These are phyloP conservation scores for Beroe ovata DNA, from an alignment of 37 sponge, comb jelly and placozoan genomes.

Conservation along the genomic window DNA sequence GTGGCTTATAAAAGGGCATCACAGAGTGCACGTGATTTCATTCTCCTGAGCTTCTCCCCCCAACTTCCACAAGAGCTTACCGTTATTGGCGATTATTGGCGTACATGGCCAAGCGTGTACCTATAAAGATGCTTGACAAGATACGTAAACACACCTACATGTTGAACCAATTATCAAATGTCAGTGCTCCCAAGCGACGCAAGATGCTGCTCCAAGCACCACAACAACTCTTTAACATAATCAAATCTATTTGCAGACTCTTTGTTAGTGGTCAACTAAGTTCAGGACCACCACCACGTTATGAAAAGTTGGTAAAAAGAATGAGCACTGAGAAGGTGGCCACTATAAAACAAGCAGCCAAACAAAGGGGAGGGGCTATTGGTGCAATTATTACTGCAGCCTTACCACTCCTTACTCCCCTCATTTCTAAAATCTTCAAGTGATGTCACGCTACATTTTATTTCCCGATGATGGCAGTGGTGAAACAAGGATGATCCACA, in stretches of 20 bases:
- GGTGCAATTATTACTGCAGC: slow-evolving; percentile 14
- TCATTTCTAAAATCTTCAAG: slow-evolving; percentile 1
- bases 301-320: not conserved
- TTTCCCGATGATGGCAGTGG: not conserved
- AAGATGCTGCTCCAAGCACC: slow-evolving; percentile 1
- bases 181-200: not conserved
- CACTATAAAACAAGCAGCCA: not conserved
- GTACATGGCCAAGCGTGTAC: slow-evolving; percentile 16
- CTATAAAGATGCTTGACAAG: not conserved
- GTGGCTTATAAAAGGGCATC: slow-evolving; percentile 21
- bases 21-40: not conserved
- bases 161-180: not conserved
- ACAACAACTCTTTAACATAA: not conserved
- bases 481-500: not conserved
- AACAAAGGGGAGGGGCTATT: slow-evolving; percentile 7
- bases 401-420: not conserved
- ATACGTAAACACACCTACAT: slow-evolving; percentile 6
- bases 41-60: slow-evolving; percentile 18
- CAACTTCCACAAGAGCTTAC: not conserved
- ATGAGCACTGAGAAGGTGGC: not conserved
- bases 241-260: not conserved
- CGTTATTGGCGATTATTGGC: slow-evolving; percentile 18
- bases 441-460: slow-evolving; percentile 20
- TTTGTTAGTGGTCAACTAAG: not conserved
- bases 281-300: not conserved